Conservation (phyloP, 1,140 invertebrate species). For the Lepidurus arcticus region DNA sequence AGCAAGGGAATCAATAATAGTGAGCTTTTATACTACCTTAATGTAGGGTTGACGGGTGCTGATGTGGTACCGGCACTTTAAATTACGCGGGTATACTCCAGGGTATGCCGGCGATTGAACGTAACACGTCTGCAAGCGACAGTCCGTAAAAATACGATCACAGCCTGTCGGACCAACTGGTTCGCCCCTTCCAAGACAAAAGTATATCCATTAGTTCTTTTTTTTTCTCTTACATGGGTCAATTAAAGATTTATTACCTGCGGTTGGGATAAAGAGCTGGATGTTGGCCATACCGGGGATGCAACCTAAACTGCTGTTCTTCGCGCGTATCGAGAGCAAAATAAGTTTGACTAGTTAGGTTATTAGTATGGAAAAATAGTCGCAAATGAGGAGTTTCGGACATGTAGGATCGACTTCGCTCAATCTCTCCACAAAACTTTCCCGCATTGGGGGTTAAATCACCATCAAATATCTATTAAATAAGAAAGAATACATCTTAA, state of each 20-base stretch:
- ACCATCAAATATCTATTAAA: constrained; percentile 65
- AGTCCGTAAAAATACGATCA: constrained; percentile 66
- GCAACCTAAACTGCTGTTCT: constrained; percentile 33
- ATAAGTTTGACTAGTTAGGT: constrained; percentile 84
- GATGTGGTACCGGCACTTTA: constrained; percentile 81
- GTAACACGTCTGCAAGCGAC: constrained; percentile 79
- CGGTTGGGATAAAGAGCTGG: constrained; percentile 84
- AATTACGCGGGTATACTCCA: constrained; percentile 79
- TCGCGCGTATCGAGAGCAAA: constrained; percentile 66
- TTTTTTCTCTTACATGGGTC: constrained; percentile 19
- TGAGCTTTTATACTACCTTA: constrained; percentile 47
- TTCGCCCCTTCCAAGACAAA: background rate
- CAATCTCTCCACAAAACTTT: constrained; percentile 84
- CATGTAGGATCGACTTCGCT: constrained; percentile 87
- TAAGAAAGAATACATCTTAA: constrained; percentile 24
- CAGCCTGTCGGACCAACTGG: constrained; percentile 45
- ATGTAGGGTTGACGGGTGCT: constrained; percentile 81
- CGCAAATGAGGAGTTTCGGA: constrained; percentile 88
- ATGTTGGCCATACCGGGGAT: constrained; percentile 77
- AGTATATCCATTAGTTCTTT: background rate
- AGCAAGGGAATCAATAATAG: background rate
- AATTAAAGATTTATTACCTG: constrained; percentile 63
- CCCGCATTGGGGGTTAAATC: constrained; percentile 63
- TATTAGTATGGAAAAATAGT: constrained; percentile 81
- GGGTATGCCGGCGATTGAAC: constrained; percentile 88